Evolutionary conservation across 1,140 invertebrate genomes (phyloP).

Genomic region (Oscheius sp.): DNA sequence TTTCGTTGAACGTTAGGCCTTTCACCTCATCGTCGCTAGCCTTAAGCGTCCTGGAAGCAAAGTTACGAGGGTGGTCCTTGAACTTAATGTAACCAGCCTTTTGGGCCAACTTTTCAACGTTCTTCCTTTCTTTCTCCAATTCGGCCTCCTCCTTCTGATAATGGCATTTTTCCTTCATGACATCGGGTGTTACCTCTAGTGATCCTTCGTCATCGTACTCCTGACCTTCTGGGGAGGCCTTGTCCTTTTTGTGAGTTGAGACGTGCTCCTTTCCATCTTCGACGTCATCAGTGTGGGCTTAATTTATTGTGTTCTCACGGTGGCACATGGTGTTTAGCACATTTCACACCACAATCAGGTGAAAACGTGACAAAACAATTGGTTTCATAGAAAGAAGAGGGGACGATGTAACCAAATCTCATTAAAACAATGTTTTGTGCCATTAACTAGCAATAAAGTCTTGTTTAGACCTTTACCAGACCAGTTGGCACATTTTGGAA

Average conservation of each 20-base stretch:
- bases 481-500: too few species aligned
- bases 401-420: too few species aligned
- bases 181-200: background rate
- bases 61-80: background rate
- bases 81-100: background rate
- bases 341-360: too few species aligned
- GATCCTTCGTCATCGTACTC: background rate
- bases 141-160: slow-evolving; percentile 16
- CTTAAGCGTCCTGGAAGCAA: background rate
- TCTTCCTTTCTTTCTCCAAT: background rate
- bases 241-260: background rate
- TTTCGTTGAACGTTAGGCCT: too few species aligned
- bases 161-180: background rate
- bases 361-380: too few species aligned
- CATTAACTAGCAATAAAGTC: too few species aligned
- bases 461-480: too few species aligned
- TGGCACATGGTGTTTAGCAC: too few species aligned
- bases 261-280: slow-evolving; percentile 7
- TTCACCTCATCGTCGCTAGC: background rate
- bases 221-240: slow-evolving; percentile 7
- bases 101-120: background rate
- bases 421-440: too few species aligned
- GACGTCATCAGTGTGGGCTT: too few species aligned
- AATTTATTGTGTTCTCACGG: too few species aligned
- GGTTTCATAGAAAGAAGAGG: too few species aligned